A percentile compares a stretch with the other conserved stretches of the same genome.
These are phyloP conservation scores for Eledona agricola DNA, from an alignment of 2,888 invertebrate genomes.

Conservation along the genomic window DNA sequence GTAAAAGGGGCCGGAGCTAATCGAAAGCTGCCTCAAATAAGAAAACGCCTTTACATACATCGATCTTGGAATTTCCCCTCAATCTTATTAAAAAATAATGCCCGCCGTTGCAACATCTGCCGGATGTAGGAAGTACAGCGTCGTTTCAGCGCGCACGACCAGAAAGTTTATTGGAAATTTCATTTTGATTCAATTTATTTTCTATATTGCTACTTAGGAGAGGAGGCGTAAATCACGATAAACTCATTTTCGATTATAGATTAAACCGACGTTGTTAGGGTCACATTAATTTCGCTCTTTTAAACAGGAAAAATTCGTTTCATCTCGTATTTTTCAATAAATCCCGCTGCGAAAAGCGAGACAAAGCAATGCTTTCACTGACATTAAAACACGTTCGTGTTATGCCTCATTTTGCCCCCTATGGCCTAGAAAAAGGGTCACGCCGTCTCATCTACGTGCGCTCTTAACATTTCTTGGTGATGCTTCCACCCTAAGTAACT, in stretches of 20 bases:
- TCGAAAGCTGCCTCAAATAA: conserved; percentile 10
- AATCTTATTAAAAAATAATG: conserved; percentile 18
- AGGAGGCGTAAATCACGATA: conserved; percentile 34
- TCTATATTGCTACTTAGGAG: conserved; percentile 54
- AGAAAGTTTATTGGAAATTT: conserved; percentile 50
- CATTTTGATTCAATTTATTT: conserved; percentile 56
- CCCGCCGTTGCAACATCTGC: conserved; percentile 16
- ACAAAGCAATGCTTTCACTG: conserved; percentile 19
- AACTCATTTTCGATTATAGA: conserved; percentile 30
- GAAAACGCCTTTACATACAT: conserved; percentile 6
- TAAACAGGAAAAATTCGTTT: too few species aligned
- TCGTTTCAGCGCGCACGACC: conserved; percentile 16
- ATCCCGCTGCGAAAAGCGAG: too few species aligned
- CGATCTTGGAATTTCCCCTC: neutral
- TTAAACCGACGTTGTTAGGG: conserved; percentile 17
- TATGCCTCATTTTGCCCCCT: conserved; percentile 33
- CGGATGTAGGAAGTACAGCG: conserved; percentile 21
- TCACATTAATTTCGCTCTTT: conserved; percentile 10
- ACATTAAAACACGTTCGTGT: conserved; percentile 39
- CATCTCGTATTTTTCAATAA: too few species aligned
- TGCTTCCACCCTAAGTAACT: conserved; percentile 46
- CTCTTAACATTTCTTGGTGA: conserved; percentile 42
- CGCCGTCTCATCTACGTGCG: conserved; percentile 32
- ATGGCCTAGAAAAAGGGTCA: conserved; percentile 25
- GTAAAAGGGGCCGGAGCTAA: conserved; percentile 10